These are phyloP conservation scores for Lasaia peninsularis DNA, from an alignment of 1,140 invertebrate genomes.

Conservation along the genomic window DNA sequence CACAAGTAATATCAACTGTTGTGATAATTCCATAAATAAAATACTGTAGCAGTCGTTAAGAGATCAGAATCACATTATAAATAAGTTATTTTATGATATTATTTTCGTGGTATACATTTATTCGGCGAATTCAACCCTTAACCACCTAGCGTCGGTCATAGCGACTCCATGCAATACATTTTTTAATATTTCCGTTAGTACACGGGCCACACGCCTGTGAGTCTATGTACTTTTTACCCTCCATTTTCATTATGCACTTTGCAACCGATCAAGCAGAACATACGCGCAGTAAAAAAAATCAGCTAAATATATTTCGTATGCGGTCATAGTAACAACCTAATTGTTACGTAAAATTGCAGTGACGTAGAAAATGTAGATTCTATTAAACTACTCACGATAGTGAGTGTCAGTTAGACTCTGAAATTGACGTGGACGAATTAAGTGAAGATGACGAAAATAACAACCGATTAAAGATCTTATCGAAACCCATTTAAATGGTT, in stretches of 20 bases:
- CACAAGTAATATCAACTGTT: no score
- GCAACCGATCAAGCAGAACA: conserved; percentile 19
- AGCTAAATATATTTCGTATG: conserved; percentile 25
- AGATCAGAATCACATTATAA: no score
- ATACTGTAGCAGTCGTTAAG: no score
- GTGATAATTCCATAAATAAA: no score
- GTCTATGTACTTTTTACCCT: conserved; percentile 23
- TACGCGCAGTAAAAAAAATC: conserved; percentile 19
- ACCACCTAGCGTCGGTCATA: conserved; percentile 23
- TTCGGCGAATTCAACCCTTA: conserved; percentile 14
- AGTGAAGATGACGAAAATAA: conserved; percentile 16
- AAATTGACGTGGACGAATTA: conserved; percentile 17
- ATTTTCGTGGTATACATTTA: no score
- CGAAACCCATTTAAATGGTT: conserved; percentile 13
- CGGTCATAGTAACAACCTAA: conserved; percentile 21
- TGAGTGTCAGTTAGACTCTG: conserved; percentile 22
- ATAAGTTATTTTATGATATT: no score
- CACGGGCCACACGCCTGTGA: conserved; percentile 18
- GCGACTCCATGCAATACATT: conserved; percentile 19
- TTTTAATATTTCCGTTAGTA: conserved; percentile 27
- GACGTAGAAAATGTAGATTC: conserved; percentile 29
- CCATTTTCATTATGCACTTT: conserved; percentile 17
- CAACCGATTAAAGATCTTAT: conserved; percentile 18
- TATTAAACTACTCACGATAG: conserved; percentile 23
- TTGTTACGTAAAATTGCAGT: conserved; percentile 26